Percentiles rank a stretch among this genome's conserved stretches.
These are phyloP conservation scores for Drosophila mojavensis DNA, from an alignment of 1,140 invertebrate genomes.

Conservation along the genomic window DNA sequence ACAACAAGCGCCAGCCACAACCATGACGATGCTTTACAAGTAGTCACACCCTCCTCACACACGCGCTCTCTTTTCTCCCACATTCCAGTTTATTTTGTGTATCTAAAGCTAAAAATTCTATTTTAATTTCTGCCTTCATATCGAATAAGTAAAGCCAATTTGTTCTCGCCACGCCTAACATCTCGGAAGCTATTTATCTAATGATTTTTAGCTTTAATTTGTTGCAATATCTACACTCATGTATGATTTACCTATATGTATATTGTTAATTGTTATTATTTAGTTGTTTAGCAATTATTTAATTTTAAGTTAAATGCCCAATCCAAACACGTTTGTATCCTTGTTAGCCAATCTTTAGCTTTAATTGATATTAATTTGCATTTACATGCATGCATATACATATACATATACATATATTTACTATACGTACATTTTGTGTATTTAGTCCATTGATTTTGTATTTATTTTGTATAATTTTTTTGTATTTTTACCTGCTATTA, in stretches of 20 bases:
- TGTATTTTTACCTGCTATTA: conserved; percentile 21
- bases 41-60: conserved; percentile 15
- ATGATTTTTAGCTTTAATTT: conserved; percentile 59
- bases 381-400: conserved; percentile 19
- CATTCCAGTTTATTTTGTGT: conserved; percentile 41
- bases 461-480: conserved; percentile 18
- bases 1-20: conserved; percentile 12
- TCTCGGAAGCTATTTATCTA: conserved; percentile 20
- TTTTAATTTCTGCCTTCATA: conserved; percentile 26
- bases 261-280: conserved; percentile 81
- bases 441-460: conserved; percentile 26
- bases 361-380: conserved; percentile 42
- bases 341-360: conserved; percentile 64
- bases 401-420: conserved; percentile 8
- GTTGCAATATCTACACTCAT: conserved; percentile 66
- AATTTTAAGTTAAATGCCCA: conserved; percentile 58
- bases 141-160: conserved; percentile 70
- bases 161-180: conserved; percentile 47
- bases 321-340: conserved; percentile 15
- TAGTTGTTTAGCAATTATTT: conserved; percentile 67
- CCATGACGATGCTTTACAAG: conserved; percentile 51
- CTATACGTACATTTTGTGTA: conserved; percentile 48
- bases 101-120: conserved; percentile 2
- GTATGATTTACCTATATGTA: conserved; percentile 25
- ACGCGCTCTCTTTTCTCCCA: conserved; percentile 33